phyloP scores from a whole-genome alignment of 2,797 vertebrate species.

The Discoglossus pictus region DNA sequence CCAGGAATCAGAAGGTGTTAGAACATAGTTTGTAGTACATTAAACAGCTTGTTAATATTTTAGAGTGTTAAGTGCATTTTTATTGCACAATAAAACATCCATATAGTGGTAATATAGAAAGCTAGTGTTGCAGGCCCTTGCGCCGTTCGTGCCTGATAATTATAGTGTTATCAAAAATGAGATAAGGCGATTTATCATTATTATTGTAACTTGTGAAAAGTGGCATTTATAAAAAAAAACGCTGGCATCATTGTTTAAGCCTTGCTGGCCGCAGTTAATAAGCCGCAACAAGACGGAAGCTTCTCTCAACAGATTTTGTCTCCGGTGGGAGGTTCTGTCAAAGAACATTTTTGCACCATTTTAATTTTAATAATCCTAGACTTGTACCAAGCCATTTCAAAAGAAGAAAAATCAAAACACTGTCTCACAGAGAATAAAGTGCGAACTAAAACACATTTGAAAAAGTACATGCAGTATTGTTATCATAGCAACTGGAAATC shows the following conservation, averaged over 20 bases:
- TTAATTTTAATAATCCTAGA: conserved; percentile 35
- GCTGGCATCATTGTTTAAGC: conserved; percentile 5
- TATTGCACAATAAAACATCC: background rate
- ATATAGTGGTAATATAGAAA: background rate
- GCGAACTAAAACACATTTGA: background rate
- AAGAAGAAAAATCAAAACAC: conserved; percentile 2
- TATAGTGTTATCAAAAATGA: too few species aligned
- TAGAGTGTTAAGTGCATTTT: conserved; percentile 18
- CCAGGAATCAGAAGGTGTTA: conserved; percentile 18
- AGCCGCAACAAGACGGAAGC: background rate
- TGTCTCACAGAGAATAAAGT: conserved; percentile 12
- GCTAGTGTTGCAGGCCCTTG: too few species aligned
- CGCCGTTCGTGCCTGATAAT: too few species aligned
- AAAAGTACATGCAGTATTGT: conserved; percentile 12
- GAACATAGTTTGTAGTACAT: conserved; percentile 12
- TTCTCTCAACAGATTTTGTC: conserved; percentile 16
- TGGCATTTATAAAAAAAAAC: conserved; percentile 15
- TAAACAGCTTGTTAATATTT: conserved; percentile 1
- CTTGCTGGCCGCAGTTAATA: conserved; percentile 26
- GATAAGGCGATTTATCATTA: conserved; percentile 5
- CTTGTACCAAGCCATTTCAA: conserved; percentile 20
- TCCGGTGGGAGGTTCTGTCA: conserved; percentile 36
- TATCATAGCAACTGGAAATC: conserved; percentile 17
- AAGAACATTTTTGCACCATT: conserved; percentile 29
- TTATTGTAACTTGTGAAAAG: background rate